phyloP scores from a whole-genome alignment of 2,113 vertebrate genomes.

The Procavia capensis region DNA sequence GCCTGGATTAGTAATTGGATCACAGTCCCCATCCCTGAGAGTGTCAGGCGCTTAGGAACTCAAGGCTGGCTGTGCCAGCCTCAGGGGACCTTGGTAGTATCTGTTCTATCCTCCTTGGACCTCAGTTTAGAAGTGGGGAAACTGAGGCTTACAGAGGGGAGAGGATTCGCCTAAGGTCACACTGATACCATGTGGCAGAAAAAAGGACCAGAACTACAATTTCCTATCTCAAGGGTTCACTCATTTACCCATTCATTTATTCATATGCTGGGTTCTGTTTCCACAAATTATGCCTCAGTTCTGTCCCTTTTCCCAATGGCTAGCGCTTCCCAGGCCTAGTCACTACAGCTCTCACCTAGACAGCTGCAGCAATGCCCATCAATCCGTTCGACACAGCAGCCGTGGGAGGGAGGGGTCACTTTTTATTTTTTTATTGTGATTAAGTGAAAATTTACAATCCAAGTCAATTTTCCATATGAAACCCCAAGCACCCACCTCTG shows the following conservation, averaged over 20 bases:
- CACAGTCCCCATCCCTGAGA: slow-evolving; percentile 41
- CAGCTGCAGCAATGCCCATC: not conserved
- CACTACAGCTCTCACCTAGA: not conserved
- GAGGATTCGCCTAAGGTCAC: not conserved
- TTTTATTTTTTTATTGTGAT: no score
- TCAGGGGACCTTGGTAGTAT: not conserved
- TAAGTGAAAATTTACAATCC: no score
- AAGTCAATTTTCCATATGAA: no score
- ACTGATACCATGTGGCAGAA: not conserved
- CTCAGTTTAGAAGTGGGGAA: not conserved
- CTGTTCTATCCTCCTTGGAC: not conserved
- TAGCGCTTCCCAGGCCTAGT: fast-evolving
- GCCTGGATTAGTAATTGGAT: slow-evolving; percentile 73
- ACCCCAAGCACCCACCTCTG: no score
- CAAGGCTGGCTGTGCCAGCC: not conserved
- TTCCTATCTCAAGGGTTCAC: not conserved
- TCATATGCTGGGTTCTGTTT: not conserved
- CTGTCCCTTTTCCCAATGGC: not conserved
- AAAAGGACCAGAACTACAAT: not conserved
- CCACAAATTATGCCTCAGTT: not conserved
- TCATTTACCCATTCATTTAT: not conserved
- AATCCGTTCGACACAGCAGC: not conserved
- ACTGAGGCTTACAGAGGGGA: not conserved
- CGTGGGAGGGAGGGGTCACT: no score
- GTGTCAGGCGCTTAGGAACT: not conserved